Evolutionary conservation across 2,888 invertebrate species (phyloP).

Genomic region (Endotricha flammealis): DNA sequence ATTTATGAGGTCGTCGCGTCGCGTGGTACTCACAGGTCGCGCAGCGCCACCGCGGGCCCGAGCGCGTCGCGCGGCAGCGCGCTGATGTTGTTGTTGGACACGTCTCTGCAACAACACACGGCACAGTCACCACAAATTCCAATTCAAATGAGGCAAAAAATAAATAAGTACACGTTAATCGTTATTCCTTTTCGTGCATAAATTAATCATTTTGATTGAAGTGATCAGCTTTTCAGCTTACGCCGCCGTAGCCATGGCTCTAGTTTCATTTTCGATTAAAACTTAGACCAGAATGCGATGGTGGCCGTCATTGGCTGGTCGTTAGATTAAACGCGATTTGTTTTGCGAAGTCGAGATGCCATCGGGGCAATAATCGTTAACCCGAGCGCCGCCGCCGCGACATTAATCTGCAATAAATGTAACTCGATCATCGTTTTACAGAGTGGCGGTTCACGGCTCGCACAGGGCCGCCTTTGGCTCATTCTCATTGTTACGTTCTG

Average conservation of each 20-base stretch:
- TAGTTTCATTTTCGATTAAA: background rate
- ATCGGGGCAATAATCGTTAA: background rate
- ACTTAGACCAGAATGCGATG: no score
- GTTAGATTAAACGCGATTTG: background rate
- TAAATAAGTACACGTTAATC: background rate
- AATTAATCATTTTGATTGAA: no score
- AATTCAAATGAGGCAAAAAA: background rate
- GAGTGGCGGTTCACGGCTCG: no score
- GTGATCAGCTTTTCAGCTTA: background rate
- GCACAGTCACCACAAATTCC: background rate
- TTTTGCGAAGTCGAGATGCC: background rate
- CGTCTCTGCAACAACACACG: conserved; percentile 81
- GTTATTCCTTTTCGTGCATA: background rate
- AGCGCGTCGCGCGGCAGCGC: conserved; percentile 84
- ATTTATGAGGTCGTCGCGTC: no score
- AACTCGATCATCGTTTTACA: background rate
- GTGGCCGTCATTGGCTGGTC: no score
- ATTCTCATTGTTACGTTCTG: no score
- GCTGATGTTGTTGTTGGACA: conserved; percentile 89
- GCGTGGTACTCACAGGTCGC: conserved; percentile 86
- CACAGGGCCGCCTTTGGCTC: no score
- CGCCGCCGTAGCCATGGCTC: background rate
- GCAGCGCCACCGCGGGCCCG: conserved; percentile 81
- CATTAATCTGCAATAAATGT: background rate
- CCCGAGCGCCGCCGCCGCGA: background rate